A percentile compares a stretch with the other conserved stretches of the same genome.
Conservation (phyloP, 2,113 vertebrate species). For the Sinocyclocheilus maitianheensis region DNA sequence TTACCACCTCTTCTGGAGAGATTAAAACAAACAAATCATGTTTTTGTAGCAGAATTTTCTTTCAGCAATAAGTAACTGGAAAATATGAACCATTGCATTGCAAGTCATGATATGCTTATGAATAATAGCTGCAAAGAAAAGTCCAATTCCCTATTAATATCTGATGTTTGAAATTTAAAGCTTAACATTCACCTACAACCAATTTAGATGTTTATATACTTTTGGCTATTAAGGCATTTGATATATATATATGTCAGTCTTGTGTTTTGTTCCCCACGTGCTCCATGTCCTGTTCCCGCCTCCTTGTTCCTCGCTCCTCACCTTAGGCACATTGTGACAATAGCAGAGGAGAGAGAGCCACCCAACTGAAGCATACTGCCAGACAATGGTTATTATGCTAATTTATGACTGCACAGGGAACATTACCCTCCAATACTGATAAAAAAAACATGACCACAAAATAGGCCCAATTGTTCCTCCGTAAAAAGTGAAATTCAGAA, state of each 20-base stretch:
- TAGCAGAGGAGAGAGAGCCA: background rate
- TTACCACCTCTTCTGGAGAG: too few relatives aligned
- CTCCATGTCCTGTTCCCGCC: too few relatives aligned
- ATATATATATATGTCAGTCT: background rate
- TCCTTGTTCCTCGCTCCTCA: too few relatives aligned
- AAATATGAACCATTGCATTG: background rate
- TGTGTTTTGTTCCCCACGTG: too few relatives aligned
- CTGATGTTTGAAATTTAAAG: background rate
- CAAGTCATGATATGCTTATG: background rate
- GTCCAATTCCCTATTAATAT: background rate
- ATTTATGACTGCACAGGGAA: conserved; percentile 41
- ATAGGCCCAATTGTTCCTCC: background rate
- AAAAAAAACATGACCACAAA: background rate
- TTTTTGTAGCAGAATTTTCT: too few relatives aligned
- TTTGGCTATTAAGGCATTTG: background rate
- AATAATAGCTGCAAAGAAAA: background rate
- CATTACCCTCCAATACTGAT: conserved; percentile 34
- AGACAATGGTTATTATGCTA: conserved; percentile 41
- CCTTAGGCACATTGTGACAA: too few relatives aligned
- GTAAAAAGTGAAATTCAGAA: conserved; percentile 5
- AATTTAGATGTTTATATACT: background rate
- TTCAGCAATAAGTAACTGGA: background rate
- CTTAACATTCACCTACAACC: background rate
- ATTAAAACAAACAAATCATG: too few relatives aligned
- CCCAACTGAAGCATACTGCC: background rate